These are phyloP conservation scores for Perizoma flavofasciatum DNA, from an alignment of 2,888 invertebrate species.

Conservation along the genomic window DNA sequence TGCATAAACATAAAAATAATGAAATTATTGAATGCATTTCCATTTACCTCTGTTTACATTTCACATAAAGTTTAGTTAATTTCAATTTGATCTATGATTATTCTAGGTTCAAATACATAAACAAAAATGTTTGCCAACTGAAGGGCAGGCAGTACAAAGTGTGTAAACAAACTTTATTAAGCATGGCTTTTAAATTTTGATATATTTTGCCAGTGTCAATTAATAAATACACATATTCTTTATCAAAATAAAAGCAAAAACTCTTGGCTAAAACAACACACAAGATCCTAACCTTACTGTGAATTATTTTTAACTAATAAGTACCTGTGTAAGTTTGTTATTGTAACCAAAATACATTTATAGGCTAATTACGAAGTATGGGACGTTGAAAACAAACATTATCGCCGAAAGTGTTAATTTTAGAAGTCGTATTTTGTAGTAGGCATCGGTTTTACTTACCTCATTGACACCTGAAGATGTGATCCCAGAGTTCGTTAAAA, in stretches of 20 bases:
- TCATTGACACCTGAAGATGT: constrained; percentile 83
- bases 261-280: constrained; percentile 38
- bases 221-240: constrained; percentile 1
- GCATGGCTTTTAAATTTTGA: background rate
- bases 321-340: constrained; percentile 54
- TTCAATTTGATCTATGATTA: too few relatives aligned
- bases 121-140: background rate
- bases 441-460: constrained; percentile 75
- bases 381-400: constrained; percentile 43
- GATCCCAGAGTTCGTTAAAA: constrained; percentile 80
- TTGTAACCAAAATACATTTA: constrained; percentile 39
- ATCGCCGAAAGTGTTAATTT: constrained; percentile 60
- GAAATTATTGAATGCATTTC: too few relatives aligned
- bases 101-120: too few relatives aligned
- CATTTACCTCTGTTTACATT: too few relatives aligned
- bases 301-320: constrained; percentile 68
- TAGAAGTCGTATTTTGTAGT: constrained; percentile 68
- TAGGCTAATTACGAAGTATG: constrained; percentile 47
- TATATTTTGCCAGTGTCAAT: background rate
- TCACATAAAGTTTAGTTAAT: too few relatives aligned
- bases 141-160: constrained; percentile 41
- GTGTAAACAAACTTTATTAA: constrained; percentile 54
- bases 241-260: too few relatives aligned
- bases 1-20: too few relatives aligned
- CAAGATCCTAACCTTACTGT: constrained; percentile 74